Evolutionary conservation across 2,113 vertebrate genomes (phyloP).

Genomic region (Paraplagusia blochii): DNA sequence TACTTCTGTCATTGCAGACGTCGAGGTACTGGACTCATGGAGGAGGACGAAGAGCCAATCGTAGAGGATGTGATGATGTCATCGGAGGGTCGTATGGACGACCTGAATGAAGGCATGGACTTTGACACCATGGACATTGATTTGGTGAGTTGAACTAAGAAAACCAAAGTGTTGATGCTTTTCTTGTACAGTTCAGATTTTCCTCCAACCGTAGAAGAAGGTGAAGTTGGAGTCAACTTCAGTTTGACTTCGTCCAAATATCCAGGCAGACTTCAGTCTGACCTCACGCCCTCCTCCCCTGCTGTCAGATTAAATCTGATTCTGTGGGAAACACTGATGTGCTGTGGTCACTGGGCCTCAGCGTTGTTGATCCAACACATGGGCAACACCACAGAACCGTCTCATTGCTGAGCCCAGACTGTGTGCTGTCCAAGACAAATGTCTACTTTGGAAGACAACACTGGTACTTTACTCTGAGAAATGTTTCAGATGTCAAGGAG

Average conservation of each 20-base stretch:
- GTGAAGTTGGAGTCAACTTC: too few relatives aligned
- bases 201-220: too few relatives aligned
- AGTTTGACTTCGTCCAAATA: too few relatives aligned
- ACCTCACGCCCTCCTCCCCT: background rate
- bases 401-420: slow-evolving; percentile 22
- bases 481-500: slow-evolving; percentile 44
- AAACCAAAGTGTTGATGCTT: background rate
- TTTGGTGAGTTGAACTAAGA: slow-evolving; percentile 80
- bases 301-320: background rate
- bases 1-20: slow-evolving; percentile 73
- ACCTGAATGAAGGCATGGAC: slow-evolving; percentile 99
- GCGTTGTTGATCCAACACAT: slow-evolving; percentile 21
- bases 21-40: slow-evolving; percentile 95
- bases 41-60: slow-evolving; percentile 98
- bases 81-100: slow-evolving; percentile 96
- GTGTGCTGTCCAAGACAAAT: slow-evolving; percentile 31
- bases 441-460: slow-evolving; percentile 27
- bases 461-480: slow-evolving; percentile 9
- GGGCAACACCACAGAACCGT: slow-evolving; percentile 35
- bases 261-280: too few relatives aligned
- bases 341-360: slow-evolving; percentile 3
- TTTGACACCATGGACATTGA: slow-evolving; percentile 99
- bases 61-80: slow-evolving; percentile 99
- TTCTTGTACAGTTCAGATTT: background rate
- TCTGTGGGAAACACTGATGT: slow-evolving; percentile 5